Base-by-base conservation (phyloP, 2,888 invertebrate species). In the Hyposoter didymator region DNA sequence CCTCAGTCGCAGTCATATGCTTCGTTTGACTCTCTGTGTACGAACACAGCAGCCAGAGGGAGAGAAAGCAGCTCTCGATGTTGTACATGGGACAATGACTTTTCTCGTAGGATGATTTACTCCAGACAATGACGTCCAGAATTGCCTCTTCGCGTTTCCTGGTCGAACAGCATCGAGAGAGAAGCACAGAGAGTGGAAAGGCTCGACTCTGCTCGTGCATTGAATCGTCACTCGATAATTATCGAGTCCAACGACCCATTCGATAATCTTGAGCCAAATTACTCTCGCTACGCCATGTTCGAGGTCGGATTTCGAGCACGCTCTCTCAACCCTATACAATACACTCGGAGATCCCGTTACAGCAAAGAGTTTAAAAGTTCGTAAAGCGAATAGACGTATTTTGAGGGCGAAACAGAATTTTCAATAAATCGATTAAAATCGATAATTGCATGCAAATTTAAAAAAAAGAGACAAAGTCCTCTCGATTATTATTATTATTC, bases 71-170 rank as follows among this genome's bases (percentile, higher is more conserved):
- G 3, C 39, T 22, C 49, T 43, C 64, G 14, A 64, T 82, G 49
- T 47, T 59, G 59, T 64, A 22, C 69, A 72, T 32, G 62, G 66
- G 12, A 80, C 80, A 83, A 85, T 83, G 73, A 80, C 67, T 79
- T 72, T 72, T 35, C 72, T 73, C 79, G 35, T 49, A 59, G 79
- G 69, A 85, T 85, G 67, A 83, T 85, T 85, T 80, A 32, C 76
- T 69, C 7, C 67, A 75, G 59, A 85, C 82, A 85, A 85, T 82
- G 80, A 85, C 52, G 67, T 73, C 17, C 59, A 32, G 55, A 76
- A 64, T 79, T 75, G 72, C 64, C 73, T 78, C 43, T 69, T 32
- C 32, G 32, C 66, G 43, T 49, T 14, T 55, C 59, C 22, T 47
- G 22, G 7, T 64, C 70, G 59, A 19, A n/a, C 10, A 47, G 14